Evolutionary conservation across 1,140 invertebrate genomes (phyloP).

Genomic region (Drosophila navojoa): DNA sequence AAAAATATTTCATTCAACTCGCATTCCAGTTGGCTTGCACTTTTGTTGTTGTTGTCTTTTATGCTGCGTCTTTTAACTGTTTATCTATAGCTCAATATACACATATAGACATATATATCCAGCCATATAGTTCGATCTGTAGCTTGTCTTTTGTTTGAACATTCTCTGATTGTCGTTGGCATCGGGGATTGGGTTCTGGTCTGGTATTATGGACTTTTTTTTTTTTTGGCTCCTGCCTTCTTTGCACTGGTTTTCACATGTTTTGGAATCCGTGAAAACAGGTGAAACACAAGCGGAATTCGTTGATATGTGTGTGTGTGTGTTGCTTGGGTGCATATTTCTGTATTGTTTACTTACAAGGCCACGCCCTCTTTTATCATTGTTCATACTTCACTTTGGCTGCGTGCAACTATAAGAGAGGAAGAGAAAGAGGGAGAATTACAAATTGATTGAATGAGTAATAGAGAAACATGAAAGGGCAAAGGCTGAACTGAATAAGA

Average conservation of each 20-base stretch:
- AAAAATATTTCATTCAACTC: conserved; percentile 33
- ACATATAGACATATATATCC: not conserved
- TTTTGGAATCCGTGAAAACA: conserved; percentile 47
- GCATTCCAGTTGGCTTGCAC: conserved; percentile 13
- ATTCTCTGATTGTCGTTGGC: conserved; percentile 16
- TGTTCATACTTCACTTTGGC: conserved; percentile 37
- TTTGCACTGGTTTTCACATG: conserved; percentile 39
- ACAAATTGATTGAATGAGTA: not conserved
- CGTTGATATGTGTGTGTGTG: conserved; percentile 77
- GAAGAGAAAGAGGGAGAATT: conserved; percentile 3
- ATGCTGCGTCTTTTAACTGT: conserved; percentile 9
- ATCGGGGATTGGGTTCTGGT: not conserved
- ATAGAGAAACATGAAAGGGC: not conserved
- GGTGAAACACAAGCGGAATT: conserved; percentile 58
- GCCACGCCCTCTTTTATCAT: conserved; percentile 45
- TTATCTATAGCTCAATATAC: not conserved
- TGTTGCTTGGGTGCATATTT: not conserved
- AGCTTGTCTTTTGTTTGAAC: conserved; percentile 22
- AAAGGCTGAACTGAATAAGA: not conserved
- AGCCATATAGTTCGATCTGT: not conserved
- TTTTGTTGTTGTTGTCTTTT: conserved; percentile 36
- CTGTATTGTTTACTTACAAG: conserved; percentile 21
- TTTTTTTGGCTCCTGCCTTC: not conserved
- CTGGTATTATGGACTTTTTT: conserved; percentile 24
- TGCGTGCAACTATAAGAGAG: conserved; percentile 55